Evolutionary conservation across 2,113 vertebrate genomes (phyloP), one percentile per base, ranked within the genome.

Genomic region (Pelodiscus sinensis): DNA sequence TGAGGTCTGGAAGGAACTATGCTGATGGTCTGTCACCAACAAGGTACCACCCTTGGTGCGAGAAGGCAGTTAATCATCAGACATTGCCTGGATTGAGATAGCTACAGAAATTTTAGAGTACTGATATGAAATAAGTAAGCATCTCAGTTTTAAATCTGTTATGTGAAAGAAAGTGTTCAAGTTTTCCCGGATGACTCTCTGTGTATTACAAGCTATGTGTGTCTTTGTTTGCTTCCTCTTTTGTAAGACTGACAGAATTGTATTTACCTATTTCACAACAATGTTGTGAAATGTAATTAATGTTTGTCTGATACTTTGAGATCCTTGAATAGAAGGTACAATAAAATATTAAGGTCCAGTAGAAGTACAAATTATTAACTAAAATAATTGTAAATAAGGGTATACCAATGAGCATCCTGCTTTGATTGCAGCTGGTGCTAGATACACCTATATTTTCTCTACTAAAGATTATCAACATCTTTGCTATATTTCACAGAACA

Each of bases 231-330:
- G 62, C 29, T 65, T 14, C 14, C 8, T 65, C 29, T 16, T 65
- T 65, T n/a, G 29, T 65, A 65, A 65, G 62, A n/a, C 29, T 16
- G 29, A 31, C 62, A n/a, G 15, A 65, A n/a, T 65, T 31, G 82
- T 92, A 82, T 93, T 93, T 82, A 94, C 90, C 79, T 92, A 90
- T 85, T 94, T 94, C 91, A 80, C 87, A 92, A 80, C 92, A 92
- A 93, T 87, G 51, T 77, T 56, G 85, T 65, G 62, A 65, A 16
- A 14, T 16, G n/a, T 65, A 31, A 65, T n/a, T 31, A 65, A 18
- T n/a, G 27, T 65, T 65, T 65, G 14, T 65, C 16, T 31, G 14
- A 6, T 65, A 31, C 62, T 65, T 65, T 65, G 62, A 65, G 62
- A n/a, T 65, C 85, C 75, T 85, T 31, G 15, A 7, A 65, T 65